phyloP scores from a whole-genome alignment of 2,797 vertebrate species.

The Cyclopterus lumpus region DNA sequence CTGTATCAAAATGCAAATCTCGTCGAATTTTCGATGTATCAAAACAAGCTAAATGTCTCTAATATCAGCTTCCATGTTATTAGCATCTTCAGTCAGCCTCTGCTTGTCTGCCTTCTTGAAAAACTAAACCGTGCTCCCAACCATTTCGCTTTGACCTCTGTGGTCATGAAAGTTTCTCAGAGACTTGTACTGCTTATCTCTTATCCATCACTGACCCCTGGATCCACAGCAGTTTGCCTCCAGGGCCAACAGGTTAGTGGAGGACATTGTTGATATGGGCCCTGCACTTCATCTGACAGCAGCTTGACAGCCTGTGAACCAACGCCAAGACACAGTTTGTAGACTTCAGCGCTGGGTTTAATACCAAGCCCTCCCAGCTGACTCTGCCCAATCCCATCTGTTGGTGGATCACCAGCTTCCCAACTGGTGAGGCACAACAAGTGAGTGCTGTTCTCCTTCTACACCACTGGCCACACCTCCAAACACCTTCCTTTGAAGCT shows the following conservation, averaged over 20 bases:
- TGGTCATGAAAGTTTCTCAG: background rate
- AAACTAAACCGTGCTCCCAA: background rate
- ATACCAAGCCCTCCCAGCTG: constrained; percentile 18
- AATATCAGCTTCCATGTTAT: background rate
- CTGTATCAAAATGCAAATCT: background rate
- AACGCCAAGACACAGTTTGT: constrained; percentile 8
- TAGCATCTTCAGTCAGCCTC: background rate
- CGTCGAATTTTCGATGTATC: background rate
- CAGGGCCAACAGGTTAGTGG: background rate
- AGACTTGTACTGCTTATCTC: background rate
- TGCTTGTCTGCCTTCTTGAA: background rate
- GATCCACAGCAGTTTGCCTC: constrained; percentile 3
- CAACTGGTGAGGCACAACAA: constrained; percentile 29
- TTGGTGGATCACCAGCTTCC: constrained; percentile 26
- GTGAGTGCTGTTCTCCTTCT: constrained; percentile 14
- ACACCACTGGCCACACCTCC: constrained; percentile 10
- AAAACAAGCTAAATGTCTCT: background rate
- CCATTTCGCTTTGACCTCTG: background rate
- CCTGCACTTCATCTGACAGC: constrained; percentile 10
- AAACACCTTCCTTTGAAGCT: constrained; percentile 18
- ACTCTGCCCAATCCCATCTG: constrained; percentile 31
- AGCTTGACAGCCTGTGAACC: constrained; percentile 6
- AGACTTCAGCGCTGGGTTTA: constrained; percentile 7
- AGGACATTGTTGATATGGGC: constrained; percentile 1
- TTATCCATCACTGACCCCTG: background rate